A percentile compares a stretch with the other conserved stretches of the same genome.
phyloP scores from a whole-genome alignment of 2,113 vertebrate genomes.

The Albula glossodonta region DNA sequence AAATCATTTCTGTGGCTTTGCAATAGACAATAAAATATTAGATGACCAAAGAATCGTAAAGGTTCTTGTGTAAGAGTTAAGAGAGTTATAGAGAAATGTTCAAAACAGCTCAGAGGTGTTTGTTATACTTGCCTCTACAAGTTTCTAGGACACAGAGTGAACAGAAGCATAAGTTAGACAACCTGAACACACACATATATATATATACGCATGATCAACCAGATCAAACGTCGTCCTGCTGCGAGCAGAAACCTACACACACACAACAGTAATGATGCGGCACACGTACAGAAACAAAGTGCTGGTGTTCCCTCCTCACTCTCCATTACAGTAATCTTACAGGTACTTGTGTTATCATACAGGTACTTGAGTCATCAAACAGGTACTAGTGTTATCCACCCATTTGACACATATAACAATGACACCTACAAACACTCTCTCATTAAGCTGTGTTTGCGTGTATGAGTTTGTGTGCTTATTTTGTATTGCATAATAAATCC shows the following conservation, averaged over 20 bases:
- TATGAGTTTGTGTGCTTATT: background rate
- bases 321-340: background rate
- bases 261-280: background rate
- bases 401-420: no score
- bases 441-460: background rate
- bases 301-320: background rate
- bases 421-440: background rate
- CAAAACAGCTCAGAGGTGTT: background rate
- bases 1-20: background rate
- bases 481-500: background rate
- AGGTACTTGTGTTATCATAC: background rate
- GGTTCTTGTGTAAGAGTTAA: background rate
- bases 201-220: background rate
- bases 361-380: no score
- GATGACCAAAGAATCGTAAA: background rate
- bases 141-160: constrained; percentile 80
- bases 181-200: background rate
- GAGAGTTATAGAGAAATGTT: background rate
- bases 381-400: no score
- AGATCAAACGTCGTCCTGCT: background rate
- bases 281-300: background rate
- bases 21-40: background rate
- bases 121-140: constrained; percentile 80
- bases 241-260: background rate
- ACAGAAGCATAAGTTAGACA: constrained; percentile 59